phyloP scores from a whole-genome alignment of 2,113 vertebrate genomes.

The Dromaius novaehollandiae region DNA sequence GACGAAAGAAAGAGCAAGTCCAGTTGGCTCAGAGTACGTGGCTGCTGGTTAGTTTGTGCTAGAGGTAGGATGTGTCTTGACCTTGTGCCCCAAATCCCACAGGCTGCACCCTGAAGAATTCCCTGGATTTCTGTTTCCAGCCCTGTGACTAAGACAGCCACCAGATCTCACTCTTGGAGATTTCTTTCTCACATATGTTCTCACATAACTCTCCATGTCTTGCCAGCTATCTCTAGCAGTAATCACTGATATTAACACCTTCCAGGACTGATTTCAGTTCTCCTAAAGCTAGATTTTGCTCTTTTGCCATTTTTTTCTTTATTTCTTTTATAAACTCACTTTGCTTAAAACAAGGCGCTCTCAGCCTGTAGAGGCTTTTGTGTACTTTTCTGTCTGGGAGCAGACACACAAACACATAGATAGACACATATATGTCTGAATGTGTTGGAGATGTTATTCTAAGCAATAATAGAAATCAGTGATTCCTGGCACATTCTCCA shows the following conservation, averaged over 20 bases:
- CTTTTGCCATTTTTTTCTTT: not conserved
- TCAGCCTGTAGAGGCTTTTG: not conserved
- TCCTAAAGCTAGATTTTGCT: not conserved
- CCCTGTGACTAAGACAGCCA: not conserved
- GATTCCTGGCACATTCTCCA: not conserved
- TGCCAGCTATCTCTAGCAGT: not conserved
- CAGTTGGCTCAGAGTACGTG: not conserved
- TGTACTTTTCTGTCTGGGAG: not conserved
- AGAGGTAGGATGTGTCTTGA: not conserved
- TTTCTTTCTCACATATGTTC: not conserved
- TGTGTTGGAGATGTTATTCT: not conserved
- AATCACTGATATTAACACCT: not conserved
- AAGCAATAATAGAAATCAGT: not conserved
- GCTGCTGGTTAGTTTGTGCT: not conserved
- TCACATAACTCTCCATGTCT: not conserved
- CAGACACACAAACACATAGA: not conserved
- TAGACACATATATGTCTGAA: not conserved
- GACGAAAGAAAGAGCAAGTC: not conserved
- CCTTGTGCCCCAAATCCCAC: accelerated
- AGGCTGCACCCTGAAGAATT: not conserved
- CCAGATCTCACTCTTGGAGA: not conserved
- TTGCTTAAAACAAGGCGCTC: not conserved
- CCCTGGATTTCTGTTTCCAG: not conserved
- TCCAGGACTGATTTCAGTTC: not conserved
- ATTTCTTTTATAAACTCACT: not conserved